A percentile compares a stretch with the other conserved stretches of the same genome.
phyloP scores from a whole-genome alignment of 2,888 invertebrate species.

The Acrobasis repandana region DNA sequence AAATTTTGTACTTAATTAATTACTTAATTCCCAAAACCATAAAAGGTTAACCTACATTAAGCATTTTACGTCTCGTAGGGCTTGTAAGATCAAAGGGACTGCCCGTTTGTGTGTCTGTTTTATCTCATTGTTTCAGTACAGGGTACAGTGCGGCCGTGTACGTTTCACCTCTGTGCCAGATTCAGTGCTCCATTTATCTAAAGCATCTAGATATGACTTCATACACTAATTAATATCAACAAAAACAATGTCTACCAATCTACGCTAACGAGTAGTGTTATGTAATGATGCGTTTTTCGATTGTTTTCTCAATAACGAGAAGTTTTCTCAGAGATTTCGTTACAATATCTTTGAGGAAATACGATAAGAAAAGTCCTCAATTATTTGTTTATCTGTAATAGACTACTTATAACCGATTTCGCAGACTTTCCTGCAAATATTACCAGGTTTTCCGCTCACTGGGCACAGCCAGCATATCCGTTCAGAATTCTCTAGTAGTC shows the following conservation, averaged over 20 bases:
- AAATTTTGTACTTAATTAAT: too few species aligned
- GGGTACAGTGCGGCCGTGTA: conserved; percentile 1
- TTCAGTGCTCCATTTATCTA: conserved; percentile 10
- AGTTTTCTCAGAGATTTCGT: too few species aligned
- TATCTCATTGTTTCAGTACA: not conserved
- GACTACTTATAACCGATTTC: too few species aligned
- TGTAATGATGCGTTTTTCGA: not conserved
- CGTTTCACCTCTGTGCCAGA: conserved; percentile 20
- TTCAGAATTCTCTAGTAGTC: conserved; percentile 43
- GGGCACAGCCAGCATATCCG: not conserved
- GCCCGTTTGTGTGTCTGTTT: not conserved
- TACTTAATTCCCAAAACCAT: not conserved
- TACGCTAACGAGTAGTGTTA: not conserved
- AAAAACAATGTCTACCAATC: conserved; percentile 8
- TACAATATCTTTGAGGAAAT: too few species aligned
- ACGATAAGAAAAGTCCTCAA: too few species aligned
- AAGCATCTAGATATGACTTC: conserved; percentile 11
- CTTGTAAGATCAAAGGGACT: conserved; percentile 3
- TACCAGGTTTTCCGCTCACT: conserved; percentile 6
- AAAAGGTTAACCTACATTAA: not conserved
- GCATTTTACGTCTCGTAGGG: too few species aligned
- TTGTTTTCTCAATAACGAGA: not conserved
- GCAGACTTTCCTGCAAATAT: not conserved
- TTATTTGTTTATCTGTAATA: too few species aligned
- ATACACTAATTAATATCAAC: conserved; percentile 10